These are phyloP conservation scores for Cantharis nigra DNA, from an alignment of 2,888 invertebrate genomes.

Conservation along the genomic window DNA sequence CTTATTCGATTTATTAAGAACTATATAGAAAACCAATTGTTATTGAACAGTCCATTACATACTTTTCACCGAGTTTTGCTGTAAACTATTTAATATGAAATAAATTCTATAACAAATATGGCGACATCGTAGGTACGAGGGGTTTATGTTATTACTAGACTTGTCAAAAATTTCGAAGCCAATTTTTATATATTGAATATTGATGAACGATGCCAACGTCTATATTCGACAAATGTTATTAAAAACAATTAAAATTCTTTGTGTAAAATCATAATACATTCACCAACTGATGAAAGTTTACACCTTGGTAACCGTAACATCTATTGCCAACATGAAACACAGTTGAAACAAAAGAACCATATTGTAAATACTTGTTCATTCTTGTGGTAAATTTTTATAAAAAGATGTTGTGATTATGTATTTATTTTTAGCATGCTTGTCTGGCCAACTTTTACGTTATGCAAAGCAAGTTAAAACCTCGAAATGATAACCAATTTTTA, in stretches of 20 bases:
- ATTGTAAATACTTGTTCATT: neutral
- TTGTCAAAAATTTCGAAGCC: neutral
- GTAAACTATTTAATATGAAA: neutral
- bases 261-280: neutral
- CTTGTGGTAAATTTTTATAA: neutral
- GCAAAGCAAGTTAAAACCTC: neutral
- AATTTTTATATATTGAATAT: neutral
- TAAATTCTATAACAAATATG: conserved; percentile 1
- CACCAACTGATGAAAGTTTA: neutral
- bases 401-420: neutral
- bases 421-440: neutral
- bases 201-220: neutral
- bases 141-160: neutral
- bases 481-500: neutral
- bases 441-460: neutral
- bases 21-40: neutral
- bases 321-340: neutral
- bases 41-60: neutral
- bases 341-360: neutral
- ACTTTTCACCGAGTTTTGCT: neutral
- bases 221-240: neutral
- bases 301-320: neutral
- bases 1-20: neutral
- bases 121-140: neutral
- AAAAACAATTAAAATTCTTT: neutral